A percentile compares a stretch with the other conserved stretches of the same genome.
phyloP scores from a whole-genome alignment of 1,140 invertebrate species.

The Fragariocoptes setiger region DNA sequence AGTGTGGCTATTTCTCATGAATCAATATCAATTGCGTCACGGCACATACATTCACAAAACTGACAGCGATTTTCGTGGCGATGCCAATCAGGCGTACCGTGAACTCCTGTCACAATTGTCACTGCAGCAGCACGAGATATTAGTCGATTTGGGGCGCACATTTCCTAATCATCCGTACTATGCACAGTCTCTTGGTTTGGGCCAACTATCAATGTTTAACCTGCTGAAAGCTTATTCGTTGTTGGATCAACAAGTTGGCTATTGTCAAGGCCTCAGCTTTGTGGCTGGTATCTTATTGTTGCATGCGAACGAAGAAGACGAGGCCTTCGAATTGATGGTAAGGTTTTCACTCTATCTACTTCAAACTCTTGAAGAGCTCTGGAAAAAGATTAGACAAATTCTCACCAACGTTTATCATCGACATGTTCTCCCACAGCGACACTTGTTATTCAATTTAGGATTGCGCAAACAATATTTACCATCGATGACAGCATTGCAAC shows the following conservation, averaged over 20 bases:
- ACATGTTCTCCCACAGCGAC: no score
- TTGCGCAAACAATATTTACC: constrained; percentile 58
- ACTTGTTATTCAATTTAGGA: constrained; percentile 60
- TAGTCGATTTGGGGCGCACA: constrained; percentile 63
- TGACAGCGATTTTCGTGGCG: not conserved
- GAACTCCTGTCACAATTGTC: constrained; percentile 51
- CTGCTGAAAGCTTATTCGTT: constrained; percentile 78
- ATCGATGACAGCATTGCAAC: constrained; percentile 62
- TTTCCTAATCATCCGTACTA: constrained; percentile 80
- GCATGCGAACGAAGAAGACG: constrained; percentile 57
- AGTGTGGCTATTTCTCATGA: constrained; percentile 60
- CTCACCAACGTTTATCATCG: no score
- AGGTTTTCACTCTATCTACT: no score
- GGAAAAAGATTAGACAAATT: no score
- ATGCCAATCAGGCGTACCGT: constrained; percentile 30
- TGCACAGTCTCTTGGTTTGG: constrained; percentile 45
- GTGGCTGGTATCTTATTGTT: constrained; percentile 65
- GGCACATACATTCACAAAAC: constrained; percentile 1
- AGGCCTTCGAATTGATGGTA: constrained; percentile 51
- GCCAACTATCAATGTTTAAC: constrained; percentile 72
- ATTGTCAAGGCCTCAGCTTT: constrained; percentile 80
- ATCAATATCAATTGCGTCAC: constrained; percentile 34
- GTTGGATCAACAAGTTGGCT: constrained; percentile 66
- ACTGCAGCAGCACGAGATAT: constrained; percentile 72
- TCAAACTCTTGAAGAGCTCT: no score